phyloP scores from a whole-genome alignment of 2,113 vertebrate species.

The Tachysurus vachellii region DNA sequence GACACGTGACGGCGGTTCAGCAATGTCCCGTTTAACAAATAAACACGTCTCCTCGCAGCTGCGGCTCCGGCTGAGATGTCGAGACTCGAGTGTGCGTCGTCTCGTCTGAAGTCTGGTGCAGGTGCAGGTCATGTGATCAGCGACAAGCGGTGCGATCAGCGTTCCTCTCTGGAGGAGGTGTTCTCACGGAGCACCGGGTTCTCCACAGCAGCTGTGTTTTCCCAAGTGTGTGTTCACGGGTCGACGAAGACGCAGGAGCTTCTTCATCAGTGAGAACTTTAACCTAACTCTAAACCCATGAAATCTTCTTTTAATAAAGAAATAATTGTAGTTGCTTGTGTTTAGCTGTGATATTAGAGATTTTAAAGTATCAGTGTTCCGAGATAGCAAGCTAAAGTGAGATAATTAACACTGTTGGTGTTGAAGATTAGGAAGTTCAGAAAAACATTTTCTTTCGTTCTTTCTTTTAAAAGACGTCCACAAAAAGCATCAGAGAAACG shows the following conservation, averaged over 20 bases:
- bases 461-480: not conserved
- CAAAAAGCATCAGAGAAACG: not conserved
- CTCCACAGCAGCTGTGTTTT: conserved; percentile 72
- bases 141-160: conserved; percentile 39
- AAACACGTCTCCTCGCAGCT: conserved; percentile 53
- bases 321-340: too few relatives aligned
- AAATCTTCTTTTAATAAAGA: too few relatives aligned
- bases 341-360: too few relatives aligned
- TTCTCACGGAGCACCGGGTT: conserved; percentile 17
- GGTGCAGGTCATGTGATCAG: conserved; percentile 49
- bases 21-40: conserved; percentile 43
- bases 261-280: conserved; percentile 22
- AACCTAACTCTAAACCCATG: too few relatives aligned
- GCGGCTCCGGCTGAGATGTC: conserved; percentile 43
- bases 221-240: conserved; percentile 54
- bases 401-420: too few relatives aligned
- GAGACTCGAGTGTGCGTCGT: conserved; percentile 7
- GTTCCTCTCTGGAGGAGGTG: conserved; percentile 25
- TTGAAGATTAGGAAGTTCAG: too few relatives aligned
- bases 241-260: conserved; percentile 7
- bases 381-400: too few relatives aligned
- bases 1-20: conserved; percentile 32
- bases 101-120: conserved; percentile 47
- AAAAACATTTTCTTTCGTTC: not conserved
- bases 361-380: too few relatives aligned